These are phyloP conservation scores for Cliona cf. orientalis DNA, from an alignment of 37 sponge, comb jelly and placozoan species.

Conservation along the genomic window DNA sequence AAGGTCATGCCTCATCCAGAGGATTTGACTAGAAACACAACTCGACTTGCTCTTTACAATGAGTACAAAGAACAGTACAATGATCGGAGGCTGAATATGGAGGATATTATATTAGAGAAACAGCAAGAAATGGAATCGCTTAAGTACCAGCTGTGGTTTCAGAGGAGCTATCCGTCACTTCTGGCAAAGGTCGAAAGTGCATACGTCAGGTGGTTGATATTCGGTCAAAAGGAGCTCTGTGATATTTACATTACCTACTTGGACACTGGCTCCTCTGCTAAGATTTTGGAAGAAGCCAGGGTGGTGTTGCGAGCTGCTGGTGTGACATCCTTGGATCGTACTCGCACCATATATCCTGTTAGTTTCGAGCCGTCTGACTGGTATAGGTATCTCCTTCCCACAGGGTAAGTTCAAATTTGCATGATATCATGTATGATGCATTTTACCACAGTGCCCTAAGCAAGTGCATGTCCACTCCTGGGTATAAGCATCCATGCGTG, in stretches of 20 bases:
- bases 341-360: slow-evolving; percentile 65
- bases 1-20: slow-evolving; percentile 31
- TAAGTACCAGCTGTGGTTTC: slow-evolving; percentile 68
- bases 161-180: slow-evolving; percentile 44
- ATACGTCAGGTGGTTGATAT: slow-evolving; percentile 60
- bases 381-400: slow-evolving; percentile 51
- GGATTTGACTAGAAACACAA: slow-evolving; percentile 10
- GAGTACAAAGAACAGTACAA: slow-evolving; percentile 42
- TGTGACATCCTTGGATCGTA: slow-evolving; percentile 57
- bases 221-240: slow-evolving; percentile 59
- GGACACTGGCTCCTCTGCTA: slow-evolving; percentile 48
- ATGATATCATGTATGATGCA: no score
- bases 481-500: no score
- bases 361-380: slow-evolving; percentile 56
- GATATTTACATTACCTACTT: slow-evolving; percentile 38
- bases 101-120: slow-evolving; percentile 37
- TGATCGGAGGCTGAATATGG: slow-evolving; percentile 42
- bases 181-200: slow-evolving; percentile 59
- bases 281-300: slow-evolving; percentile 44
- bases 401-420: no score
- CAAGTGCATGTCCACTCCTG: no score
- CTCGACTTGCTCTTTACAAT: slow-evolving; percentile 47
- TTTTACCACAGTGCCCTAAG: no score
- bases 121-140: not conserved
- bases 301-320: slow-evolving; percentile 48